A percentile compares a stretch with the other conserved stretches of the same genome.
Conservation (phyloP, 2,113 vertebrate genomes). For the Myotis yumanensis region DNA sequence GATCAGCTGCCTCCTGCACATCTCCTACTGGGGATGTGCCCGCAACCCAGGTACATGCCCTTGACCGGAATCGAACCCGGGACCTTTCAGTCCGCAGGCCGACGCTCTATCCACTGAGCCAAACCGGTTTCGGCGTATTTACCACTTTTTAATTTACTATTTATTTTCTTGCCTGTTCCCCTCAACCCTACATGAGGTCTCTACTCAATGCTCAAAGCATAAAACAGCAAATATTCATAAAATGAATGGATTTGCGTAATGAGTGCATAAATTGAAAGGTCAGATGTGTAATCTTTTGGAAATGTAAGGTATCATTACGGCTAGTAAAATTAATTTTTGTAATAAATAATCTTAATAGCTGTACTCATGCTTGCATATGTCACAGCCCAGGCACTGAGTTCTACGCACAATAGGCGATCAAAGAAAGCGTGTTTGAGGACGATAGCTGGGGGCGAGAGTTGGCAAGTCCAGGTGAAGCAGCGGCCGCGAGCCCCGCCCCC, state of each 20-base stretch:
- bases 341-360: background rate
- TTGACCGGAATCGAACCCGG: no score
- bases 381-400: background rate
- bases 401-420: background rate
- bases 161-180: background rate
- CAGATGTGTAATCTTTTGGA: constrained; percentile 6
- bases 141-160: background rate
- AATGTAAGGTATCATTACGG: background rate
- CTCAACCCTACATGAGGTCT: background rate
- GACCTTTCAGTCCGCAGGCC: no score
- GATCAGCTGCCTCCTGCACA: no score
- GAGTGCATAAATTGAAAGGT: background rate
- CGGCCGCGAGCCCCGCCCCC: background rate
- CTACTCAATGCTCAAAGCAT: background rate
- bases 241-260: background rate
- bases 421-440: background rate
- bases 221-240: constrained; percentile 20
- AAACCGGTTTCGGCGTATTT: no score
- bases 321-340: background rate
- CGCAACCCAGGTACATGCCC: no score
- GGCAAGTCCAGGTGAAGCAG: accelerated
- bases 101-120: no score
- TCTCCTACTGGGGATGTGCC: no score
- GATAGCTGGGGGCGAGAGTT: background rate
- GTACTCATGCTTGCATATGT: background rate